phyloP scores from a whole-genome alignment of 1,140 invertebrate species.

The Alviniconcha marisindica region DNA sequence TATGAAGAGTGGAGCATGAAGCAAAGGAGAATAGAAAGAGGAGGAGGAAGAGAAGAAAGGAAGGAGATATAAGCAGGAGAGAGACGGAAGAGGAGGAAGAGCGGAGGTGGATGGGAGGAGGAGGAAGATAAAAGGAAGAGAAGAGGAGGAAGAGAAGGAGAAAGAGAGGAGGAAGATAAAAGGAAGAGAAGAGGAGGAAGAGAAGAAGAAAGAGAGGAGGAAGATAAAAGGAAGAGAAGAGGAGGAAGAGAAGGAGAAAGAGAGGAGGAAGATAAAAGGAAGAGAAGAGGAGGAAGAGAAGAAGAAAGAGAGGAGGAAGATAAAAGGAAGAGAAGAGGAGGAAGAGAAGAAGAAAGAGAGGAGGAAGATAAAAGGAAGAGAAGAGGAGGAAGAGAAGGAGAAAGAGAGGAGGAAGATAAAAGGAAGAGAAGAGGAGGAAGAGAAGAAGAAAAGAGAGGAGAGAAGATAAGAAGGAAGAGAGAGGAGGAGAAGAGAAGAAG shows the following conservation, averaged over 20 bases:
- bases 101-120: neutral
- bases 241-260: too few relatives aligned
- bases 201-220: neutral
- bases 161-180: neutral
- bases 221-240: too few relatives aligned
- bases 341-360: too few relatives aligned
- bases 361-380: too few relatives aligned
- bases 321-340: too few relatives aligned
- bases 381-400: too few relatives aligned
- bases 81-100: neutral
- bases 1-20: too few relatives aligned
- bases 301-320: too few relatives aligned
- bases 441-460: neutral
- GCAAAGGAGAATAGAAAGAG: neutral
- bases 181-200: neutral
- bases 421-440: neutral
- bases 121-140: neutral
- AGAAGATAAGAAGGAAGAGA: neutral
- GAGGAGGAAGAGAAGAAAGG: neutral
- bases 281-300: too few relatives aligned
- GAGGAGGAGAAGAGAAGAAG: neutral
- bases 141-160: too few relatives aligned
- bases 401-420: too few relatives aligned
- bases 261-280: too few relatives aligned
- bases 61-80: neutral